Evolutionary conservation across 2,113 vertebrate species (phyloP), one percentile per base, ranked within the genome.

Genomic region (Pomatorhinus ruficollis): DNA sequence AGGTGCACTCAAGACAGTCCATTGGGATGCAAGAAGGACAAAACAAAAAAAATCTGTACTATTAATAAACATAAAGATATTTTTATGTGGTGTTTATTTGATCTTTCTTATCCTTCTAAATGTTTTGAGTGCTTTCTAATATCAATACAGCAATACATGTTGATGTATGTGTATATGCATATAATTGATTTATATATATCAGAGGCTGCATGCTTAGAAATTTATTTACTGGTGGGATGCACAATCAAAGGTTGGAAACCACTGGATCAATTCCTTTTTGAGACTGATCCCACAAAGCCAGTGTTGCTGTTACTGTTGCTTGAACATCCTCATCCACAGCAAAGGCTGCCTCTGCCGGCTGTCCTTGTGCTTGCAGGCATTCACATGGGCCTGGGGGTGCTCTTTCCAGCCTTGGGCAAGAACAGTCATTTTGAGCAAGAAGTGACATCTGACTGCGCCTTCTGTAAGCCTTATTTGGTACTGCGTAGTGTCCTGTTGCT

Each of bases 361-460:
- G 12, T 76, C 44, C 25, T 56, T 71, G 22, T 35, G 25, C 35
- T 39, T 2, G 0, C 61, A 57, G 47, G 65, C 7, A 4, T 17
- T 31, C 0, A 0, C 24, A 1, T 9, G 39, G 31, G 15, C 75
- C 11, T 22, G 21, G 25, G 35, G 18, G 11, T 28, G 35, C 56
- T 59, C 15, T 52, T 47, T 25, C 33, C 39, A 75, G 23, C n/a
- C 40, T 37, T 30, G 60, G 12, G 45, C 23, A 70, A 70, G 28
- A 70, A 22, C 25, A 30, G 11, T 53, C 39, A 33, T 39, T 91
- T 53, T 53, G 47, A 81, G 54, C 59, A 68, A 81, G 31, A 77
- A 71, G 17, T 49, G 35, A n/a, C 53, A 71, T 47, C 33, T 89
- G 64, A 3, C 25, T 31, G 10, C 64, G 47, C 27, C 65, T 42